A percentile compares a stretch with the other conserved stretches of the same genome.
Evolutionary conservation across 2,113 vertebrate species (phyloP).

Genomic region (Shinisaurus crocodilurus): DNA sequence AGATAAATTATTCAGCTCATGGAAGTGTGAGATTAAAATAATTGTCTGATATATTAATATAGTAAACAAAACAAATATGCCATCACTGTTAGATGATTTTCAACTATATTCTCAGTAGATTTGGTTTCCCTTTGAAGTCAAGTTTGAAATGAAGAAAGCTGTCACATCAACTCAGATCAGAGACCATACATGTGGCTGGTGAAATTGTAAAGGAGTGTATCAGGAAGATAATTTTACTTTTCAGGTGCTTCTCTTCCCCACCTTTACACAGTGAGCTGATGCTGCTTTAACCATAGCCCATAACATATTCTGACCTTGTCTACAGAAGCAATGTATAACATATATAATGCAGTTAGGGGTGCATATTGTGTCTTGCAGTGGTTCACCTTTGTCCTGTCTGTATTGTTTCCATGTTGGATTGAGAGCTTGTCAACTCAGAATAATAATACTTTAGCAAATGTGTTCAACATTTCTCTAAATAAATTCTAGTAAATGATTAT

Average conservation of each 20-base stretch:
- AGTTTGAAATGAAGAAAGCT: neutral
- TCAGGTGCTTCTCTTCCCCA: neutral
- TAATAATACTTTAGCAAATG: neutral
- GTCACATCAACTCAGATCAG: neutral
- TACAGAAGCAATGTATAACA: neutral
- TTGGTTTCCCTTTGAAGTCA: neutral
- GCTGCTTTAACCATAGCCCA: neutral
- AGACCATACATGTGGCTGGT: neutral
- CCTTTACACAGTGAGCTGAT: neutral
- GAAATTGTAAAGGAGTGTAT: neutral
- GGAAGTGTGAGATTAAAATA: too few species aligned
- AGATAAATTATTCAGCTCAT: too few species aligned
- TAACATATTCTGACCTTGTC: neutral
- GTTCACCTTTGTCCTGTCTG: neutral
- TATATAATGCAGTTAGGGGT: neutral
- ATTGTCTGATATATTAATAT: too few species aligned
- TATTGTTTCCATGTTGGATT: neutral
- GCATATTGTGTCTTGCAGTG: neutral
- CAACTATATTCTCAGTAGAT: neutral
- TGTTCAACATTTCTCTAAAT: neutral
- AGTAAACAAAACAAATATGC: neutral
- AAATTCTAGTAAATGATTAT: neutral
- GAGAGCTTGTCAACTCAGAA: neutral
- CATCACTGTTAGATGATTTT: neutral
- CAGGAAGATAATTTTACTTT: neutral